Conservation (phyloP, 2,797 vertebrate species). For the Darevskia nairensis region DNA sequence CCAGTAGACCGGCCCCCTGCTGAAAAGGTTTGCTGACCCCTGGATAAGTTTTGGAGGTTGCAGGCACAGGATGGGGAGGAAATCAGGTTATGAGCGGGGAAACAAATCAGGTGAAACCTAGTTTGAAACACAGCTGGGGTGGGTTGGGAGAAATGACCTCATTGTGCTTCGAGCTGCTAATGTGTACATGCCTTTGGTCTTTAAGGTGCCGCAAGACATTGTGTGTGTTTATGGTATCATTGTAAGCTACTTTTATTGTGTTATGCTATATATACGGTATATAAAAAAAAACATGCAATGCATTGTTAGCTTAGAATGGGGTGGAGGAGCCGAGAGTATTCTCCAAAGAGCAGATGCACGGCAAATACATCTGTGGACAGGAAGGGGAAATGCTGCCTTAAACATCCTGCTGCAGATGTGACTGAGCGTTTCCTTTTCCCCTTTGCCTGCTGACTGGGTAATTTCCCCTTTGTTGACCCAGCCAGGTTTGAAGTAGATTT, state of each 20-base stretch:
- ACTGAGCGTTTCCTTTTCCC: constrained; percentile 69
- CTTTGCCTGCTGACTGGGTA: constrained; percentile 61
- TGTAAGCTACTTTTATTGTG: neutral
- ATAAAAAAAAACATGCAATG: neutral
- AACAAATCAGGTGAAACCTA: too few species aligned
- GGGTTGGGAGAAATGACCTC: too few species aligned
- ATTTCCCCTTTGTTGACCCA: constrained; percentile 63
- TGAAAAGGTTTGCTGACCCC: too few species aligned
- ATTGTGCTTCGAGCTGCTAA: too few species aligned
- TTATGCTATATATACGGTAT: neutral
- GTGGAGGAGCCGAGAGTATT: neutral
- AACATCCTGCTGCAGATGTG: constrained; percentile 73
- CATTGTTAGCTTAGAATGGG: neutral
- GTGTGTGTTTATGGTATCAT: neutral
- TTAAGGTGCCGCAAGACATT: too few species aligned
- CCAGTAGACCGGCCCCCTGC: too few species aligned
- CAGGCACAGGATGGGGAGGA: too few species aligned
- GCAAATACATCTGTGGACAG: constrained; percentile 63
- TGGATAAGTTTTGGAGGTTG: too few species aligned
- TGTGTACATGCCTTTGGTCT: too few species aligned
- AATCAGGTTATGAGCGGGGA: too few species aligned
- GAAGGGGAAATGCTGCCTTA: constrained; percentile 74
- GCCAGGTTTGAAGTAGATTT: constrained; percentile 69
- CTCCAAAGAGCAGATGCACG: constrained; percentile 57
- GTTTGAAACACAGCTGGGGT: too few species aligned